phyloP scores from a whole-genome alignment of 2,888 invertebrate genomes.

The Phengaris alcon region DNA sequence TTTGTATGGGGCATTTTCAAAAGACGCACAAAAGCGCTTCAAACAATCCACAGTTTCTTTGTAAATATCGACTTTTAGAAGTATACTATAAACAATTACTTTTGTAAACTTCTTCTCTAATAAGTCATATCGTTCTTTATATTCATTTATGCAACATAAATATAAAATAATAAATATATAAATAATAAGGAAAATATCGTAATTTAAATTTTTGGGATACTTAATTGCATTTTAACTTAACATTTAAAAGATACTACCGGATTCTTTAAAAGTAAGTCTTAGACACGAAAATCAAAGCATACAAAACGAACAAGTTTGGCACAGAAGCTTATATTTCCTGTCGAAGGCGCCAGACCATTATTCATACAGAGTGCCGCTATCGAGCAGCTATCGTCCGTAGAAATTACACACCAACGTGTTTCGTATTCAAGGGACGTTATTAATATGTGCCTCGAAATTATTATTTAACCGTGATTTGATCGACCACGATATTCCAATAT shows the following conservation, averaged over 20 bases:
- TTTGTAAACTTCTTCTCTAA: too few species aligned
- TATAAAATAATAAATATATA: too few species aligned
- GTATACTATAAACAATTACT: too few species aligned
- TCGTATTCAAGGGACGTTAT: slow-evolving; percentile 45
- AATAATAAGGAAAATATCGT: too few species aligned
- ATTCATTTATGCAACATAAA: too few species aligned
- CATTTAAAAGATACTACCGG: background rate
- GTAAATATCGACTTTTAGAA: too few species aligned
- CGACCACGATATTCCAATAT: slow-evolving; percentile 56
- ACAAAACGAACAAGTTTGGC: background rate
- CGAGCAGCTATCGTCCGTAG: background rate
- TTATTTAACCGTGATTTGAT: slow-evolving; percentile 70
- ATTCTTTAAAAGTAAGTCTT: background rate
- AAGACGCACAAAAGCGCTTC: too few species aligned
- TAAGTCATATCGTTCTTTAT: too few species aligned
- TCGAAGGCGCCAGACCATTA: slow-evolving; percentile 12
- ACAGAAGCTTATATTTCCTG: slow-evolving; percentile 18
- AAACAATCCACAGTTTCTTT: too few species aligned
- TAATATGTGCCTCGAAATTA: slow-evolving; percentile 70
- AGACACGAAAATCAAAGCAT: background rate
- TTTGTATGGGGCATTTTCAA: too few species aligned
- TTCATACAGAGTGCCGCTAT: slow-evolving; percentile 13
- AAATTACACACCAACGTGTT: slow-evolving; percentile 24
- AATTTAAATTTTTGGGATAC: too few species aligned
- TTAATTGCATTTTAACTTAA: too few species aligned